Conservation (phyloP, 2,113 vertebrate genomes). For the Lamprotornis superbus region DNA sequence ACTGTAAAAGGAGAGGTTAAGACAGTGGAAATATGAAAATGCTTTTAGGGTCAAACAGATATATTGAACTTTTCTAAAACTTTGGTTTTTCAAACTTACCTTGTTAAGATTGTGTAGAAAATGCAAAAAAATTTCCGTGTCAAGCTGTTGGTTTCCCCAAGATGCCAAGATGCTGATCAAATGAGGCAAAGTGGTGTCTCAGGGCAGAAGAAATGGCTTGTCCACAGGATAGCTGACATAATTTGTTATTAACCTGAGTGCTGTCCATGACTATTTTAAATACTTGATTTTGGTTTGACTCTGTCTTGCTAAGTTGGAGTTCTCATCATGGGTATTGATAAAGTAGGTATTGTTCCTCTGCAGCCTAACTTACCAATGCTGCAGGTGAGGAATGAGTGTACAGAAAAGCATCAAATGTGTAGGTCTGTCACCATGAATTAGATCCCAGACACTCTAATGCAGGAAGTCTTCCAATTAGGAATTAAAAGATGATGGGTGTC, state of each 20-base stretch:
- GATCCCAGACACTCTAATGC: neutral
- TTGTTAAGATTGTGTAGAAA: neutral
- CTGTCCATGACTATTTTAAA: neutral
- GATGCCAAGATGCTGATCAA: neutral
- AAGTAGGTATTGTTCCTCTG: neutral
- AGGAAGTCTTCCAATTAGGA: neutral
- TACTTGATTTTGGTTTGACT: neutral
- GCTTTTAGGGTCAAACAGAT: neutral
- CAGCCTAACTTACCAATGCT: neutral
- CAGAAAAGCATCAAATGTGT: neutral
- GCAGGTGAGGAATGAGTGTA: neutral
- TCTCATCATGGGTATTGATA: neutral
- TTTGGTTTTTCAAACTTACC: neutral
- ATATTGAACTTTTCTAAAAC: neutral
- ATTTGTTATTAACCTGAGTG: neutral
- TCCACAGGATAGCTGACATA: neutral
- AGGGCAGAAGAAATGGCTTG: neutral
- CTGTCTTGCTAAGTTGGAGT: neutral
- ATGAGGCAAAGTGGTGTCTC: neutral
- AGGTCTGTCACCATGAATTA: neutral
- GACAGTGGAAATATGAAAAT: neutral
- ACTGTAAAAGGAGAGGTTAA: neutral
- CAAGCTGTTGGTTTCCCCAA: neutral
- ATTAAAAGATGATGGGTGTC: neutral
- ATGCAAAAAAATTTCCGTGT: neutral